Base-by-base conservation (phyloP, 1,140 invertebrate genomes). In the Vanessa atalanta region DNA sequence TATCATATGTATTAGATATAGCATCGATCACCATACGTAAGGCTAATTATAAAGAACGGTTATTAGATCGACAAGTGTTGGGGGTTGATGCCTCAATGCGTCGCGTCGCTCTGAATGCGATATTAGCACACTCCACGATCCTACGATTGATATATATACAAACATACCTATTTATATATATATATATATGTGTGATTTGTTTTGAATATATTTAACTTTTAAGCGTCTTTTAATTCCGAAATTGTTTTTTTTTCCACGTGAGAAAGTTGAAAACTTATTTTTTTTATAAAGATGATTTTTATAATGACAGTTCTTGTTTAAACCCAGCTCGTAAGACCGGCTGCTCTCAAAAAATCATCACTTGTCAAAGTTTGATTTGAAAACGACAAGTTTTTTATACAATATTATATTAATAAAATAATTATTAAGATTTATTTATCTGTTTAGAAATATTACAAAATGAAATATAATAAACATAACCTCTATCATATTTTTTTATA, bases 31-130 rank as follows among this genome's bases (percentile, higher is more conserved):
- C 3, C 65, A 60, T 69, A 64, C 69, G 67, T 65, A 65, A 53
- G 66, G 73, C 73, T 74, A 74, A 74, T 74, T 74, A 74, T 65
- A 60, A 55, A 65, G 51, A 74, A 74, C 73, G 73, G 73, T 66
- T 65, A 75, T 75, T 75, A 75, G 67, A 65, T 70, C 67, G 16
- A 71, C 73, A 60, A 75, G 73, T 66, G 73, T 4, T 13, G 55
- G 73, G 73, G 73, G 43, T 75, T 66, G 68, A 68, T 75, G 73
- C 73, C 55, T 75, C 73, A 67, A 66, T 75, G 73, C 51, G 3
- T 69, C 66, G n/a, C 13, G 5, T 8, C 14, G 4, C 47, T 63
- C 31, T 70, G 61, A 72, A 72, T 71, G 60, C 68, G 20, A 64
- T 71, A 63, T 64, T 72, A 61, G 57, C 57, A 26, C 31, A 43